Base-by-base conservation (phyloP, 2,797 vertebrate genomes). In the Acrossocheilus wenchowensis region DNA sequence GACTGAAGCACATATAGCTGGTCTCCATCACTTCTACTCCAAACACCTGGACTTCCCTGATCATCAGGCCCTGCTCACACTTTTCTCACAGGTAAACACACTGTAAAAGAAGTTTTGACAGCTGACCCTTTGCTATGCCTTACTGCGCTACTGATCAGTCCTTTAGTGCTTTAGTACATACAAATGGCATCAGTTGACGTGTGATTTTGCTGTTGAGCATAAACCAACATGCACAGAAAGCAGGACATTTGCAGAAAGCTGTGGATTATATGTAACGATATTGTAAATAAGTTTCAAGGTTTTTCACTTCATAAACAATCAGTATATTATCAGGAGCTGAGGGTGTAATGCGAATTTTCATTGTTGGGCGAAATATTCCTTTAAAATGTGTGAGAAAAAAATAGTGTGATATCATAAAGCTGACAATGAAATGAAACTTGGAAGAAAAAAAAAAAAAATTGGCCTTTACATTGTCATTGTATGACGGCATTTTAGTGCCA, bases 1-100 rank as follows among this genome's bases (percentile, higher is more conserved):
- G 92, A 97, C 92, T 57, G 95, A 98, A 93, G 94, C 92, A 34
- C 97, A 99, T 87, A 95, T 98, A 23, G 96, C 96, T 2, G 95
- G 95, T 64, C 96, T 99, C 69, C 95, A 96, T 93, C 97, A 95
- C 50, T 99, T 98, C 92, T 99, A 97, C 94, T 97, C 97, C 92
- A 98, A 97, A 94, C 94, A 98, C 92, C 91, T 99, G 86, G 97
- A 98, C 10, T 93, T 97, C 88, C 97, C 96, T 0, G 96, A 96
- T 87, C 96, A 96, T 39, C 93, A 93, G 60, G 94, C 93, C 57
- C 95, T 99, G 79, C 92, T 97, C 66, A 92, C 91, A 15, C 96
- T 99, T 64, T 97, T 98, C 90, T 97, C 98, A 68, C 98, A 99
- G 97, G 98, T 99, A 93, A 48, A 87, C 57, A 8, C 1, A 19